A percentile compares a stretch with the other conserved stretches of the same genome.
Conservation (phyloP, 2,888 invertebrate species). For the Neocrepidodera transversa region DNA sequence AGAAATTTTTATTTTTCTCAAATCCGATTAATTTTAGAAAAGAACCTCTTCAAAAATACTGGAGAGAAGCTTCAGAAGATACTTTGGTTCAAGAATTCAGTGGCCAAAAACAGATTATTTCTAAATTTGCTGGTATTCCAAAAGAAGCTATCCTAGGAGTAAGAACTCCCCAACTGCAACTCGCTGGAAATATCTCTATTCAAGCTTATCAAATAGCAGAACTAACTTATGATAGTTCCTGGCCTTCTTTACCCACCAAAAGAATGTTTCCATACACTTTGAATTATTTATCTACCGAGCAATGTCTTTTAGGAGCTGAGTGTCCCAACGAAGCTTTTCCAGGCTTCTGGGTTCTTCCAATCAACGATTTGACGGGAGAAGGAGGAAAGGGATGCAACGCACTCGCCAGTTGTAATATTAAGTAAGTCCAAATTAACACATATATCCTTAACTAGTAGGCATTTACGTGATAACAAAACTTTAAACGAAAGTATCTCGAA, state of each 20-base stretch:
- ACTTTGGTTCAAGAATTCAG: conserved; percentile 51
- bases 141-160: conserved; percentile 51
- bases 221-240: conserved; percentile 69
- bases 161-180: conserved; percentile 66
- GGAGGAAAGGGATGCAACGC: conserved; percentile 64
- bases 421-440: too few relatives aligned
- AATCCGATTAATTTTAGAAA: too few relatives aligned
- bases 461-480: too few relatives aligned
- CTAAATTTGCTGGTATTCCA: conserved; percentile 56
- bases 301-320: conserved; percentile 62
- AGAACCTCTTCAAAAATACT: not conserved
- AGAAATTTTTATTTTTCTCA: too few relatives aligned
- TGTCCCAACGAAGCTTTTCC: conserved; percentile 68
- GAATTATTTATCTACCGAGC: conserved; percentile 66
- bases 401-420: conserved; percentile 63
- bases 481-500: too few relatives aligned
- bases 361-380: conserved; percentile 65
- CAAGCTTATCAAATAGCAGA: conserved; percentile 62
- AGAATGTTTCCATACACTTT: conserved; percentile 75
- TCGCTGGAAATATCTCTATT: conserved; percentile 67
- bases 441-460: too few relatives aligned
- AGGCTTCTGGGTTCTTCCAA: conserved; percentile 72
- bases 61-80: conserved; percentile 48
- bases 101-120: conserved; percentile 53
- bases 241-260: conserved; percentile 64